These are phyloP conservation scores for Rhodeus uyekii DNA, from an alignment of 2,797 vertebrate species.

Conservation along the genomic window DNA sequence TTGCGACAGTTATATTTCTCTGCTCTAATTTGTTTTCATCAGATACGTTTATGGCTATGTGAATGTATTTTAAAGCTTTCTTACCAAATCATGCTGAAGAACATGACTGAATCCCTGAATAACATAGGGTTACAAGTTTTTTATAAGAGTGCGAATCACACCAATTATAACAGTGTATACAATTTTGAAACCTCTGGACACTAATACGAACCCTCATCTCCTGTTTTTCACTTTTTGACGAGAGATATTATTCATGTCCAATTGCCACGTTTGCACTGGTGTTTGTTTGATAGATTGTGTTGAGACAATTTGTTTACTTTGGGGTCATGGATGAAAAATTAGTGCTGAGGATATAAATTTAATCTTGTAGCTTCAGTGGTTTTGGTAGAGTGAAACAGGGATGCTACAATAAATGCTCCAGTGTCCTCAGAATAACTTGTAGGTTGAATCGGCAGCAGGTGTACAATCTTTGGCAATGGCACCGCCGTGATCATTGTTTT, in stretches of 20 bases:
- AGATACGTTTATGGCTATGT: constrained; percentile 81
- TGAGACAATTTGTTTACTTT: constrained; percentile 40
- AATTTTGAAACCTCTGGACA: constrained; percentile 27
- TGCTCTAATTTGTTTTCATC: constrained; percentile 82
- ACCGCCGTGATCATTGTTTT: constrained; percentile 77
- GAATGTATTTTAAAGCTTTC: constrained; percentile 79
- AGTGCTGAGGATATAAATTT: constrained; percentile 51
- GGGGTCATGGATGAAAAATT: constrained; percentile 52
- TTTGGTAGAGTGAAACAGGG: constrained; percentile 53
- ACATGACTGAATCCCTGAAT: constrained; percentile 78
- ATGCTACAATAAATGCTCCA: constrained; percentile 56
- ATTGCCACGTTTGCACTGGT: constrained; percentile 16
- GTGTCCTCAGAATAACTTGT: constrained; percentile 56
- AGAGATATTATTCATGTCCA: constrained; percentile 3
- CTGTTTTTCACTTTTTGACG: constrained; percentile 7
- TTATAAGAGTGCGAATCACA: not conserved
- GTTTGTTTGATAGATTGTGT: constrained; percentile 46
- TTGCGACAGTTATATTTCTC: constrained; percentile 79
- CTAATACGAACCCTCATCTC: not conserved
- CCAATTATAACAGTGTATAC: constrained; percentile 27
- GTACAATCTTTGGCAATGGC: constrained; percentile 66
- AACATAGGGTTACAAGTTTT: constrained; percentile 62
- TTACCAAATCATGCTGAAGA: constrained; percentile 74
- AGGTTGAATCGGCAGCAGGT: constrained; percentile 73
- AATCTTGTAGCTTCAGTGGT: constrained; percentile 56